Evolutionary conservation across 2,888 invertebrate genomes (phyloP), one percentile per base, ranked within the genome.

Genomic region (Drosophila quinaria): DNA sequence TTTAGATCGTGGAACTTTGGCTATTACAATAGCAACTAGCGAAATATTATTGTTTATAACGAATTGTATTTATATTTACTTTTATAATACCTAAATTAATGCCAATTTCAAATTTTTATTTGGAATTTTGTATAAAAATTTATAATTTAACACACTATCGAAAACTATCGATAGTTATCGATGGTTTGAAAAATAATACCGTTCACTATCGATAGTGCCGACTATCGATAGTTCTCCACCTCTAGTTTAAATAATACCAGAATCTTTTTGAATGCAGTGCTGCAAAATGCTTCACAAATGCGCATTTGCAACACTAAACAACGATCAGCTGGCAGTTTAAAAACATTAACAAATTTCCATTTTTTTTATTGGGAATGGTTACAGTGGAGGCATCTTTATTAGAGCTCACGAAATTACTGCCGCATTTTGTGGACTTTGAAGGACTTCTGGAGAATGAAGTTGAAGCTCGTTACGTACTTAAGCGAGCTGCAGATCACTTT

Each of bases 381-480:
- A 25, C 47, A 49, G 80, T 85, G 65, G 70, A 78, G 0, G 11
- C 50, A 8, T 3, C 37, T 3, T 50, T 83, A 19, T 11, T 74
- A 22, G 62, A 80, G 13, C 58, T 91, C 13, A 49, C 50, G 3
- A 69, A 74, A 13, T 70, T 89, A 25, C 65, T 92, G 33, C 92
- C 92, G 9, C 80, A 63, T 0, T 88, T 73, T 52, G 75, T 56
- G 4, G 86, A 92, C 50, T 77, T 92, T 0, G 41, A 76, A 42
- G 44, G 69, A 11, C 60, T 88, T 9, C 55, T 84, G 4, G 19
- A 65, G 35, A 68, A 79, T 54, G 90, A 92, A 62, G 49, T 71
- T 0, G 91, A 92, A 60, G 90, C 90, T 0, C 68, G 79, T 17
- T 91, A 86, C 54, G 90, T 92, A 64, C 70, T 92, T 0, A 77